Percentiles rank a stretch among this genome's conserved stretches.
Conservation (phyloP, 2,888 invertebrate species). For the Tachina lurida region DNA sequence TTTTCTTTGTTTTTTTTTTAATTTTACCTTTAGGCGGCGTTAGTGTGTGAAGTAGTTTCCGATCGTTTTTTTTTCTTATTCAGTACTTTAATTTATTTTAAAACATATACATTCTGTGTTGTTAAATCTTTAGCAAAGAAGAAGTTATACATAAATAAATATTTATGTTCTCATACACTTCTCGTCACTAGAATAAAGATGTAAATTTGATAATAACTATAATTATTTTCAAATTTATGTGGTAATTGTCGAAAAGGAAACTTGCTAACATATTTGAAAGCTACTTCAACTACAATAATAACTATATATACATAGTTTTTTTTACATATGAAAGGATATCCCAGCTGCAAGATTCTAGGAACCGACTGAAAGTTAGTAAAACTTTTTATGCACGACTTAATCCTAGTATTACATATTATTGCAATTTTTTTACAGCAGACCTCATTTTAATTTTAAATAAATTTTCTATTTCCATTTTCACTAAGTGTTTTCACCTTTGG, state of each 20-base stretch:
- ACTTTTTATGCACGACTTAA: no score
- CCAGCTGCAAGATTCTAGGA: no score
- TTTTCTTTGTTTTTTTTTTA: constrained; percentile 9
- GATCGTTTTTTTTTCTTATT: constrained; percentile 30
- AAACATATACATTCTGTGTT: constrained; percentile 64
- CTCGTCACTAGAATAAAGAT: background rate
- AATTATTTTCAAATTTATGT: background rate
- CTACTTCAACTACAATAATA: no score
- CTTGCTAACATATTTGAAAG: background rate
- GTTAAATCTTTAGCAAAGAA: constrained; percentile 33
- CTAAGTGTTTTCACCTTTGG: no score
- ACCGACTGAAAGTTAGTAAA: no score
- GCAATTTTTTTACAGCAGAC: no score
- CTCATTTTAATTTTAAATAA: no score
- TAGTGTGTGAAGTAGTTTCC: constrained; percentile 59
- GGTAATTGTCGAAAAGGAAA: background rate
- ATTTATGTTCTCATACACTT: background rate
- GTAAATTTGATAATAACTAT: background rate
- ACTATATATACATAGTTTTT: no score
- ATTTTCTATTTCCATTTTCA: no score
- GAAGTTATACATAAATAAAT: background rate
- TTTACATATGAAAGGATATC: no score
- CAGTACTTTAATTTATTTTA: constrained; percentile 55
- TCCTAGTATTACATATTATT: no score
- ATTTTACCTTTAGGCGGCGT: constrained; percentile 58